Conservation (phyloP, 2,113 vertebrate species). For the Himantopus leucocephalus region DNA sequence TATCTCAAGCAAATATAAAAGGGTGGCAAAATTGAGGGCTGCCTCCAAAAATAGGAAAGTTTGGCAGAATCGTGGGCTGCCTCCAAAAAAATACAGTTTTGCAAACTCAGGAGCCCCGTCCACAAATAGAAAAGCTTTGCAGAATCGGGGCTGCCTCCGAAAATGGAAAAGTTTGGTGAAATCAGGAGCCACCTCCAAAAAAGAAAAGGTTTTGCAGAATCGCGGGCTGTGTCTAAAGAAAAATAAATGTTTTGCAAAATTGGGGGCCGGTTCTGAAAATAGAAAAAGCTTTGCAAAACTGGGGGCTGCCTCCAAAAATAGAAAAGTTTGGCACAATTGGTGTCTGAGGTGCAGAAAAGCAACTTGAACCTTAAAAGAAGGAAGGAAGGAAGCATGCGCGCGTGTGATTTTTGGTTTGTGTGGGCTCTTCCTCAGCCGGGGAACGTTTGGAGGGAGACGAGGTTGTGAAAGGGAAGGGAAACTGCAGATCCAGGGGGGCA, state of each 20-base stretch:
- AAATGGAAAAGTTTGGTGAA: neutral
- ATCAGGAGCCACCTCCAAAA: neutral
- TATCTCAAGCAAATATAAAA: neutral
- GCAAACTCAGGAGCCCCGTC: too few species aligned
- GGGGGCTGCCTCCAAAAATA: neutral
- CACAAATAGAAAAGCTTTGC: too few species aligned
- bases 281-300: neutral
- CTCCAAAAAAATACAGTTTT: neutral
- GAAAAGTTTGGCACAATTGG: neutral
- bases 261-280: neutral
- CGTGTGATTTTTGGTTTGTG: neutral
- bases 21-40: neutral
- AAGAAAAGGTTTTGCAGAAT: neutral
- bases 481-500: rapidly evolving
- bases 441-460: too few species aligned
- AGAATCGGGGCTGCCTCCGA: neutral
- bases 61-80: neutral
- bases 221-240: too few species aligned
- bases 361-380: neutral
- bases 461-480: neutral
- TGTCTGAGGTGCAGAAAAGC: neutral
- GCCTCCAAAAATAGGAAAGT: neutral
- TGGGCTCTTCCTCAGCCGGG: neutral
- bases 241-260: neutral
- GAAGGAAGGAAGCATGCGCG: neutral